Conservation (phyloP, 2,888 invertebrate species). For the Caenorhabditis imperialis region DNA sequence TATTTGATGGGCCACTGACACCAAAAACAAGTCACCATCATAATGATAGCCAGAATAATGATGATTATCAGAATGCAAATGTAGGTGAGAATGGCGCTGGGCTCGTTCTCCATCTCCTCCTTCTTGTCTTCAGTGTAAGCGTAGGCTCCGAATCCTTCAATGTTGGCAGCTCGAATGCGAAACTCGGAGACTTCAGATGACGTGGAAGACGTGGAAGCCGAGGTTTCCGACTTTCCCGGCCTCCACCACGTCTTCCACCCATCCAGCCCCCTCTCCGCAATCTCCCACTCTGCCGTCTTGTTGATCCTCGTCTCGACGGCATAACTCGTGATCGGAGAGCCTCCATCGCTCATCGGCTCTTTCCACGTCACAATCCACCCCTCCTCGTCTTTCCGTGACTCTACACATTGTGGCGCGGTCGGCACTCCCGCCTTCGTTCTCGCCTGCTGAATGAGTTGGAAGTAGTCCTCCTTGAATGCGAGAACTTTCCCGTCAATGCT, state of each 20-base stretch:
- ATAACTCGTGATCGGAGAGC: constrained; percentile 73
- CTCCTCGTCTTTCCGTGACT: constrained; percentile 63
- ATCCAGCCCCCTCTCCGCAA: constrained; percentile 75
- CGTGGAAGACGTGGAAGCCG: constrained; percentile 23
- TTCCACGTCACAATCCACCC: constrained; percentile 76
- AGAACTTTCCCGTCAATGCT: constrained; percentile 57
- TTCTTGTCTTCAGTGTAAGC: constrained; percentile 59
- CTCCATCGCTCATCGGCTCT: constrained; percentile 73
- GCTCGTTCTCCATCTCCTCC: constrained; percentile 50
- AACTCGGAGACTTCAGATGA: constrained; percentile 60
- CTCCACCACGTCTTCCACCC: constrained; percentile 71
- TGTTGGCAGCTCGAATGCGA: constrained; percentile 76
- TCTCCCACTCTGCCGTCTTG: constrained; percentile 76
- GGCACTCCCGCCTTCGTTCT: constrained; percentile 77
- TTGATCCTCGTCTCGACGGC: constrained; percentile 73
- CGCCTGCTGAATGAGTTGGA: constrained; percentile 71
- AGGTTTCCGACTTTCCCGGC: constrained; percentile 59
- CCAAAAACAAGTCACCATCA: constrained; percentile 48
- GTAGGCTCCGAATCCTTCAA: constrained; percentile 77
- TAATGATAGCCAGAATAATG: constrained; percentile 35
- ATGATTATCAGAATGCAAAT: constrained; percentile 38
- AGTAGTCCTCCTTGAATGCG: constrained; percentile 70
- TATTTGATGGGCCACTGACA: constrained; percentile 17
- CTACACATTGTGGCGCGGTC: constrained; percentile 70
- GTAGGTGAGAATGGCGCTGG: constrained; percentile 30